phyloP scores from a whole-genome alignment of 2,888 invertebrate genomes.

The Orthonychiurus folsomi region DNA sequence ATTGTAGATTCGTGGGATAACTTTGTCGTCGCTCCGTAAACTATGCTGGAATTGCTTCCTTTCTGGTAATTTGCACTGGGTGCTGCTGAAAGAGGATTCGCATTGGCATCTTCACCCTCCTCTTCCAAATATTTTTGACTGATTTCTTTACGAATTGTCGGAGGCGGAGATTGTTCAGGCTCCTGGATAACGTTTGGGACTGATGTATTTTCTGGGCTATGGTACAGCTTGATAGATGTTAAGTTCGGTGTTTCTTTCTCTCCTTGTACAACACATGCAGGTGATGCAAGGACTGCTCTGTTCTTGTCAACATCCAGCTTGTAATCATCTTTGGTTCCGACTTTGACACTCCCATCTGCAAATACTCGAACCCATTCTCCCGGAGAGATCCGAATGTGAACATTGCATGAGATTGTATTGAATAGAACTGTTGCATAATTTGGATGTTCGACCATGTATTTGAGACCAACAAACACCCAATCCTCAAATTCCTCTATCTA shows the following conservation, averaged over 20 bases:
- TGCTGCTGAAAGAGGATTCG: background rate
- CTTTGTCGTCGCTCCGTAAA: background rate
- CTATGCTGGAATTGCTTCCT: background rate
- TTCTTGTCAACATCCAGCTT: slow-evolving; percentile 26
- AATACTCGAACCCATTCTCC: slow-evolving; percentile 35
- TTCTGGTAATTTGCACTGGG: background rate
- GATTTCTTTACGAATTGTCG: background rate
- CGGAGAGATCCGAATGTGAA: slow-evolving; percentile 27
- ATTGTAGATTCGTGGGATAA: background rate
- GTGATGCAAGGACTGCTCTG: slow-evolving; percentile 17
- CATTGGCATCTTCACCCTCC: background rate
- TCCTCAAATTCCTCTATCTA: slow-evolving; percentile 27
- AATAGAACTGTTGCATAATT: slow-evolving; percentile 33
- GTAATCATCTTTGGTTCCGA: slow-evolving; percentile 24
- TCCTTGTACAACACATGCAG: slow-evolving; percentile 19
- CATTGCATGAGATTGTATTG: slow-evolving; percentile 30
- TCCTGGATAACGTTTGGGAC: background rate
- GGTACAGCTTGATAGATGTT: slow-evolving; percentile 28
- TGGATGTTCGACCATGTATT: slow-evolving; percentile 36
- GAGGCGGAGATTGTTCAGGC: background rate
- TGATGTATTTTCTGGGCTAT: background rate
- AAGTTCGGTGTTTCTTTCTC: slow-evolving; percentile 21
- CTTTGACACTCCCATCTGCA: slow-evolving; percentile 28
- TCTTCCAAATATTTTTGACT: background rate
- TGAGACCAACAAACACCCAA: slow-evolving; percentile 34